Evolutionary conservation across 1,140 invertebrate genomes (phyloP).

Genomic region (Cydia fagiglandana): DNA sequence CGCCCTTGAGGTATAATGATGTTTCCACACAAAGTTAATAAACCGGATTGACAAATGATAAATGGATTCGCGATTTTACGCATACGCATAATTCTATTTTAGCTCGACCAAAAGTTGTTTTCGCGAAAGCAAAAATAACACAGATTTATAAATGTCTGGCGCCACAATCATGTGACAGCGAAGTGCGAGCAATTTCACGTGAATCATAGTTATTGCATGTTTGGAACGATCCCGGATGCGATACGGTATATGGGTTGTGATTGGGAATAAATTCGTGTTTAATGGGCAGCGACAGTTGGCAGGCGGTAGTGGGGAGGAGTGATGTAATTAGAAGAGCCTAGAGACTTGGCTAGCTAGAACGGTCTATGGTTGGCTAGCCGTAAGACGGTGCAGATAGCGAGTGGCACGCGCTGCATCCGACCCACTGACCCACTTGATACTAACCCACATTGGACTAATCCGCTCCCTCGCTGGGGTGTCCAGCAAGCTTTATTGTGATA

Average conservation of each 20-base stretch:
- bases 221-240: slow-evolving; percentile 9
- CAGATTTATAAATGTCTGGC: slow-evolving; percentile 21
- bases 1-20: slow-evolving; percentile 36
- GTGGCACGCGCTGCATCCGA: slow-evolving; percentile 31
- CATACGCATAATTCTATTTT: neutral
- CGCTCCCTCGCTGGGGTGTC: slow-evolving; percentile 23
- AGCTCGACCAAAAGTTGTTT: neutral
- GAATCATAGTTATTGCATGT: slow-evolving; percentile 24
- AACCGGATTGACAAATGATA: neutral
- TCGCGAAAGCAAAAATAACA: slow-evolving; percentile 17
- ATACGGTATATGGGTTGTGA: neutral
- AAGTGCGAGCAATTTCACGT: neutral
- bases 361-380: slow-evolving; percentile 5
- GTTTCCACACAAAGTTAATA: neutral
- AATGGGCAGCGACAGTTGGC: slow-evolving; percentile 15
- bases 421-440: slow-evolving; percentile 37
- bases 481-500: slow-evolving; percentile 1
- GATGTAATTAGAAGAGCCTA: slow-evolving; percentile 17
- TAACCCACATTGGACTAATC: slow-evolving; percentile 35
- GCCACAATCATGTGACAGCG: slow-evolving; percentile 11
- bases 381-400: slow-evolving; percentile 19
- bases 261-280: slow-evolving; percentile 13
- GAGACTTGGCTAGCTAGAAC: neutral
- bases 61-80: neutral
- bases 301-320: slow-evolving; percentile 11